Evolutionary conservation across 2,113 vertebrate genomes (phyloP), one percentile per base, ranked within the genome.

Genomic region (Heterotis niloticus): DNA sequence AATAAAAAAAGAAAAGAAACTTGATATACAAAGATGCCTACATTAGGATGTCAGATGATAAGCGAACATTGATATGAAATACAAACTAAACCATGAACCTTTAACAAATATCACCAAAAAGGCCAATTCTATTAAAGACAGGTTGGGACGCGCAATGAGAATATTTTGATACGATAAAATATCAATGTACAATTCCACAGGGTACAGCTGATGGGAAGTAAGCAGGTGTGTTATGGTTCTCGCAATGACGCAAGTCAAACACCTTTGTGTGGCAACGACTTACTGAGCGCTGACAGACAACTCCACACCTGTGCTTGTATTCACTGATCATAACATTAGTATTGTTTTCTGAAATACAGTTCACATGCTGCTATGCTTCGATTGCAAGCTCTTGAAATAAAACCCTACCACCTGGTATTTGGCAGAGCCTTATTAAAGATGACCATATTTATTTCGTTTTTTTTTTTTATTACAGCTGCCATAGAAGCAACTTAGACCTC

Each of bases 211-310:
- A 57, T 74, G 12, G n/a, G 23, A 74, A 51, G 24, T 60, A 57
- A 64, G 74, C 74, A 62, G 56, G 29, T 75, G 29, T 20, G 29
- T 2, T 29, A 62, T 75, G 54, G 59, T 75, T 34, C 14, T 57
- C 0, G 28, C 26, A 62, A n/a, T 26, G 10, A 75, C 10, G 34
- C 57, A 64, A 57, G 17, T 23, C 64, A 75, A 17, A 44, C 59
- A 28, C 24, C 74, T 79, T 52, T 67, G 81, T 83, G 85, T 89
- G 86, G 85, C 88, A 88, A 83, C 88, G 88, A 88, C 83, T 84
- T 79, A 86, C 89, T 86, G 87, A 88, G 83, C 90, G 87, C 89
- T 90, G 89, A 91, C 88, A 88, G 89, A 88, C 71, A 75, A 88
- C 89, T 88, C 89, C 86, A 87, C 88, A 87, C 88, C 88, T 83